phyloP scores from a whole-genome alignment of 1,140 invertebrate species.

The Helicorthomorpha holstii region DNA sequence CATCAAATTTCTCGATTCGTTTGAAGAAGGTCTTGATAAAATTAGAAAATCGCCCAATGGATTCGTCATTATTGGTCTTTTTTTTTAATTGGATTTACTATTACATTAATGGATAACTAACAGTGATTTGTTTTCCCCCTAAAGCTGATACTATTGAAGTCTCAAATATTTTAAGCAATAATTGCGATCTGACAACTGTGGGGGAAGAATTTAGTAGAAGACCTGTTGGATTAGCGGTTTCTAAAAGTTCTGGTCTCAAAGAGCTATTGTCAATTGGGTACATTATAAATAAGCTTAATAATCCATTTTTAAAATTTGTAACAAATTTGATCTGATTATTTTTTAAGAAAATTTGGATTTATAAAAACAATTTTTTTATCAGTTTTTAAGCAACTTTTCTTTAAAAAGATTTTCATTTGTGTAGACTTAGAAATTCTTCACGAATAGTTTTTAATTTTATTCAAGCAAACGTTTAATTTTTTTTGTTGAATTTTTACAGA shows the following conservation, averaged over 20 bases:
- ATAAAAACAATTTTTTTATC: not conserved
- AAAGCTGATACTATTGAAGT: constrained; percentile 81
- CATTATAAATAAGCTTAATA: not conserved
- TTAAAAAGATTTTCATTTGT: not conserved
- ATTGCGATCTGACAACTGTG: constrained; percentile 73
- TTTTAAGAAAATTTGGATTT: not conserved
- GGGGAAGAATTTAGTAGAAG: constrained; percentile 94
- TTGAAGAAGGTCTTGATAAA: constrained; percentile 57
- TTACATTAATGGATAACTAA: not conserved
- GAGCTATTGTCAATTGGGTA: constrained; percentile 35
- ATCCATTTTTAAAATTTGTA: not conserved
- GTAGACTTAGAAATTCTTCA: not conserved
- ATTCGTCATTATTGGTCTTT: constrained; percentile 72
- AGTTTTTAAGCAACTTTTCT: not conserved
- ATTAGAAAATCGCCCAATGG: constrained; percentile 62
- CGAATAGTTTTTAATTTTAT: not conserved
- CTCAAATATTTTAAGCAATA: constrained; percentile 64
- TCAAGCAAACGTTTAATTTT: constrained; percentile 9
- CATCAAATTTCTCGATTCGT: constrained; percentile 52
- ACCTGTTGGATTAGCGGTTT: constrained; percentile 89
- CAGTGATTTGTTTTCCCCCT: constrained; percentile 8
- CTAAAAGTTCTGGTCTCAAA: constrained; percentile 74
- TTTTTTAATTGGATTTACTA: not conserved
- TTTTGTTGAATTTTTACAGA: constrained; percentile 35
- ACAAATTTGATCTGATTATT: not conserved